Conservation (phyloP, 2,888 invertebrate species). For the Achlya flavicornis region DNA sequence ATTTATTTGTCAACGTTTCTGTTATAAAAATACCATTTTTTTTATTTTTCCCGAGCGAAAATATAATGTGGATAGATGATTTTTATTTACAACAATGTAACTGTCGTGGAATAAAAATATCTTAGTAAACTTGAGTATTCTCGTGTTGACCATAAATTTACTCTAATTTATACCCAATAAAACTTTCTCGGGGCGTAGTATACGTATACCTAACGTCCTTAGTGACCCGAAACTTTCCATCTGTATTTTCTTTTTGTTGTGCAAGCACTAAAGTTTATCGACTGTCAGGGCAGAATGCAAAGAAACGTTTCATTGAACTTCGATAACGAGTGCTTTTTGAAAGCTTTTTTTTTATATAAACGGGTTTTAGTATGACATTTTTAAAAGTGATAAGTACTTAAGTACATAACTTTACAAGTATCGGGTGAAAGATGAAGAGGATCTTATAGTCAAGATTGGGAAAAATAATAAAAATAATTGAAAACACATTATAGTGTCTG, state of each 20-base stretch:
- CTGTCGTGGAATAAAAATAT: neutral
- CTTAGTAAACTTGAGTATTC: too few relatives aligned
- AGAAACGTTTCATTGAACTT: slow-evolving; percentile 4
- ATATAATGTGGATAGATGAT: neutral
- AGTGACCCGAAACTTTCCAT: neutral
- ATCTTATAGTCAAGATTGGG: too few relatives aligned
- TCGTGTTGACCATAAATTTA: neutral
- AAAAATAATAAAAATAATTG: too few relatives aligned
- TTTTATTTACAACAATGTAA: too few relatives aligned
- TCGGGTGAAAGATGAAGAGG: too few relatives aligned
- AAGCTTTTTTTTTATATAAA: too few relatives aligned
- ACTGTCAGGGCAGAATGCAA: neutral
- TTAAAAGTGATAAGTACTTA: too few relatives aligned
- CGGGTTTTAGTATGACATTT: too few relatives aligned
- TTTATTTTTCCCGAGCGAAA: neutral
- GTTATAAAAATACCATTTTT: too few relatives aligned
- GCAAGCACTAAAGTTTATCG: neutral
- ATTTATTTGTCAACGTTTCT: too few relatives aligned
- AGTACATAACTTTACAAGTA: too few relatives aligned
- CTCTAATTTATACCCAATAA: neutral
- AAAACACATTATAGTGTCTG: too few relatives aligned
- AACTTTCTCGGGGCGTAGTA: neutral
- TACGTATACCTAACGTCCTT: neutral
- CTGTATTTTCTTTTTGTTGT: neutral
- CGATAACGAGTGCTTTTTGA: neutral